A percentile compares a stretch with the other conserved stretches of the same genome.
phyloP scores from a whole-genome alignment of 2,797 vertebrate species.

The Setipinna tenuifilis region DNA sequence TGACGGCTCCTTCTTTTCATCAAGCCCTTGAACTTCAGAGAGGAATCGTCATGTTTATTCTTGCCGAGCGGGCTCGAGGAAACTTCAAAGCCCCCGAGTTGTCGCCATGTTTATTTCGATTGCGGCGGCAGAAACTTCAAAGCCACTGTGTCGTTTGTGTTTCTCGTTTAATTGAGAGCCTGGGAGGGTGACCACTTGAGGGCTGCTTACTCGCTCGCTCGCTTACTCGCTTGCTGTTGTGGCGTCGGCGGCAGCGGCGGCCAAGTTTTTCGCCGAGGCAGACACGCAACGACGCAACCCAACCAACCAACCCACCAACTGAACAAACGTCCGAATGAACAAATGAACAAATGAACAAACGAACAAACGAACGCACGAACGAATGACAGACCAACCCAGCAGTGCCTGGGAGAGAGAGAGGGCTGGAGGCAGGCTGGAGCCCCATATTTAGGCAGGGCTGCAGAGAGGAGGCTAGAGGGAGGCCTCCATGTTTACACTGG shows the following conservation, averaged over 20 bases:
- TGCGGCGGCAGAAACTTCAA: not conserved
- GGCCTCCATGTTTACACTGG: slow-evolving; percentile 11
- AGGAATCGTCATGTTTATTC: slow-evolving; percentile 24
- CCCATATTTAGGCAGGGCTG: not conserved
- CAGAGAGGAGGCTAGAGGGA: not conserved
- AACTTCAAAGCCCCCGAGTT: not conserved
- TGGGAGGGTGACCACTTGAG: slow-evolving; percentile 23
- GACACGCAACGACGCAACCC: not conserved
- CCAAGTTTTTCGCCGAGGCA: not conserved
- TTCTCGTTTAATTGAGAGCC: slow-evolving; percentile 22
- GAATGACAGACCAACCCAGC: not conserved
- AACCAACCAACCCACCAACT: not conserved
- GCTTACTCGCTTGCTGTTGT: not conserved
- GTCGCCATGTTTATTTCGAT: slow-evolving; percentile 20
- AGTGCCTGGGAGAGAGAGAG: not conserved
- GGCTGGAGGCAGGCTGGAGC: not conserved
- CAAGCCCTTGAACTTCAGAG: slow-evolving; percentile 3
- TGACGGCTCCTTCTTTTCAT: slow-evolving; percentile 21
- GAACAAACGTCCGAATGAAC: too few species aligned
- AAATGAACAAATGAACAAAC: too few species aligned
- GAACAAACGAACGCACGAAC: too few species aligned
- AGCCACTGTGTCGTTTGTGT: not conserved
- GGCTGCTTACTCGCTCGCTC: too few species aligned
- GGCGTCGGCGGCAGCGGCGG: not conserved
- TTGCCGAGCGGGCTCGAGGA: not conserved